phyloP scores from a whole-genome alignment of 2,113 vertebrate species.

The Eubucco bourcierii region DNA sequence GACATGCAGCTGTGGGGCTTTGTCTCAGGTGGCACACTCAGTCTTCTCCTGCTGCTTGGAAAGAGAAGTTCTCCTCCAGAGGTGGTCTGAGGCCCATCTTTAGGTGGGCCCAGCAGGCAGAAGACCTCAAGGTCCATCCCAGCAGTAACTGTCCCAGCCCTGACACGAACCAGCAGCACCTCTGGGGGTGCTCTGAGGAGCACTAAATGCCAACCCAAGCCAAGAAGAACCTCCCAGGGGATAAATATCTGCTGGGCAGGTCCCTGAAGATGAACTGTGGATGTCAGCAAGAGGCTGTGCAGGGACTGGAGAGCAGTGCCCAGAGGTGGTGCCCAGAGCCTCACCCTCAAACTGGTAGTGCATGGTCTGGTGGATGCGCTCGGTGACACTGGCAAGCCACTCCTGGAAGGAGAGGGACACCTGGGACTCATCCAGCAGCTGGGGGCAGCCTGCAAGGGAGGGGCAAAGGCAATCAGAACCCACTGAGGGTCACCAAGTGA shows the following conservation, averaged over 20 bases:
- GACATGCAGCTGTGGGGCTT: too few species aligned
- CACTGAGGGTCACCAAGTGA: too few species aligned
- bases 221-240: not conserved
- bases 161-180: not conserved
- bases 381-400: slow-evolving; percentile 89
- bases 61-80: too few species aligned
- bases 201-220: not conserved
- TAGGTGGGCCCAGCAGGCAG: too few species aligned
- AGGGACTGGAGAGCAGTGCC: not conserved
- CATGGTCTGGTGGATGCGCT: slow-evolving; percentile 93
- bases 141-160: too few species aligned
- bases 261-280: not conserved
- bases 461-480: not conserved
- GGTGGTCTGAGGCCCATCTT: too few species aligned
- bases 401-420: slow-evolving; percentile 87
- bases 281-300: too few species aligned
- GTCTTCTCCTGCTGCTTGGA: too few species aligned
- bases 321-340: not conserved
- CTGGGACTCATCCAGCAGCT: slow-evolving; percentile 82
- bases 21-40: too few species aligned
- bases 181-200: not conserved
- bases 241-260: fast-evolving
- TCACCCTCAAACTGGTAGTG: slow-evolving; percentile 92
- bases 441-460: slow-evolving; percentile 73
- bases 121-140: too few species aligned